phyloP scores from a whole-genome alignment of 2,113 vertebrate species.

The Psammodynastes pulverulentus region DNA sequence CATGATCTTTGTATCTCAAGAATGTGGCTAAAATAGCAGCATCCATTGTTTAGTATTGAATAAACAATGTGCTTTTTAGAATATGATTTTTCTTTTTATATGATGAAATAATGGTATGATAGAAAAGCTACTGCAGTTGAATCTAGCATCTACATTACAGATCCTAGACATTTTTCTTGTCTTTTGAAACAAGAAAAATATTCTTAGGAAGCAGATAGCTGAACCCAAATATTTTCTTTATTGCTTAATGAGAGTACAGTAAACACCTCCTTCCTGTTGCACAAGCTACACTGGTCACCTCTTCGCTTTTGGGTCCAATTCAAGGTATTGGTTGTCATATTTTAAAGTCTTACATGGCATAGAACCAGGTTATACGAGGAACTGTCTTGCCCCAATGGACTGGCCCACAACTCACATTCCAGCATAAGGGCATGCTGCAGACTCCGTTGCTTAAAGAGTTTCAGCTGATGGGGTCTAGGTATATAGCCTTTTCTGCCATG shows the following conservation, averaged over 20 bases:
- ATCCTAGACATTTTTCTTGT: background rate
- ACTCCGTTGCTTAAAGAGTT: no score
- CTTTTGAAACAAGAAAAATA: background rate
- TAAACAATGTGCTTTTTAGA: background rate
- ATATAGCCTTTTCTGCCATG: no score
- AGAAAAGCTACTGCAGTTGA: background rate
- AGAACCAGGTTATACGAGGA: no score
- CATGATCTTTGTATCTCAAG: background rate
- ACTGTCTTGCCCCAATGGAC: no score
- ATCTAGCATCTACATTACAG: background rate
- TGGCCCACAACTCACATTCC: no score
- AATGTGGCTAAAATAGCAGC: background rate
- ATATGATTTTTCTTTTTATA: background rate
- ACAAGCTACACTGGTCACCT: no score
- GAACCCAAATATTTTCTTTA: no score
- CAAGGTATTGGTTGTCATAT: no score
- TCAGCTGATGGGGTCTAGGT: no score
- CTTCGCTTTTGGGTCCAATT: no score
- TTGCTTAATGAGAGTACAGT: background rate
- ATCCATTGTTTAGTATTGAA: background rate
- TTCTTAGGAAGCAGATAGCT: background rate
- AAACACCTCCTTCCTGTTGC: background rate
- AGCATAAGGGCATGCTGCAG: no score
- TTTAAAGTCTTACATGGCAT: no score
- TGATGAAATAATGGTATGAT: background rate